Evolutionary conservation across 2,888 invertebrate genomes (phyloP).

Genomic region (Tubulanus polymorphus): DNA sequence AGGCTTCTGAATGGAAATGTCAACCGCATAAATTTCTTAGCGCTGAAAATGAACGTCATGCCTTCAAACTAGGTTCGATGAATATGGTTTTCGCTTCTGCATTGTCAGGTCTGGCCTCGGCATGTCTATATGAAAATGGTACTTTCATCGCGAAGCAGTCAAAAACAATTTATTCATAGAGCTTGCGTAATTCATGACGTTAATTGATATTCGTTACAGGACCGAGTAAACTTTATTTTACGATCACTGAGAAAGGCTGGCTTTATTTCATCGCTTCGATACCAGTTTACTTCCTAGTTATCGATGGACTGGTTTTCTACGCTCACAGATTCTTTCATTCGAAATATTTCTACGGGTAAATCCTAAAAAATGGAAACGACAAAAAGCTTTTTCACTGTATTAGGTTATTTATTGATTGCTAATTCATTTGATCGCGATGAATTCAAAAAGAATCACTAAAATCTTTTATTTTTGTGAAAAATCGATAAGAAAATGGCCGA

Average conservation of each 20-base stretch:
- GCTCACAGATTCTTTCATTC: conserved; percentile 66
- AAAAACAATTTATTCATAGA: too few relatives aligned
- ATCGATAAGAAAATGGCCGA: too few relatives aligned
- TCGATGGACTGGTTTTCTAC: conserved; percentile 62
- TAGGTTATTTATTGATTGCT: too few relatives aligned
- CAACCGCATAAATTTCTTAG: conserved; percentile 68
- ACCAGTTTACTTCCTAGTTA: conserved; percentile 61
- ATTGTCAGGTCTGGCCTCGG: too few relatives aligned
- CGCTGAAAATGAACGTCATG: conserved; percentile 66
- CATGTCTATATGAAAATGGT: too few relatives aligned
- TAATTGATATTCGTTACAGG: conserved; percentile 50
- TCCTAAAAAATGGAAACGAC: too few relatives aligned
- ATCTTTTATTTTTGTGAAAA: too few relatives aligned
- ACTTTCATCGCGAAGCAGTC: too few relatives aligned
- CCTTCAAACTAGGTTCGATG: conserved; percentile 63
- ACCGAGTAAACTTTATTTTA: conserved; percentile 64
- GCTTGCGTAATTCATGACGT: too few relatives aligned
- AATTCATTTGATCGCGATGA: too few relatives aligned
- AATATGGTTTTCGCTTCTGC: conserved; percentile 60
- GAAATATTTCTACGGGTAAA: conserved; percentile 62
- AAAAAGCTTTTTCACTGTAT: too few relatives aligned
- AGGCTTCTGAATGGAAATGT: conserved; percentile 68
- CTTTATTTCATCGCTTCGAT: conserved; percentile 65
- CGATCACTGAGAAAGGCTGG: conserved; percentile 64
- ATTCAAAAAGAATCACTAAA: too few relatives aligned